A percentile compares a stretch with the other conserved stretches of the same genome.
Evolutionary conservation across 2,888 invertebrate species (phyloP).

Genomic region (Lumbricus terrestris): DNA sequence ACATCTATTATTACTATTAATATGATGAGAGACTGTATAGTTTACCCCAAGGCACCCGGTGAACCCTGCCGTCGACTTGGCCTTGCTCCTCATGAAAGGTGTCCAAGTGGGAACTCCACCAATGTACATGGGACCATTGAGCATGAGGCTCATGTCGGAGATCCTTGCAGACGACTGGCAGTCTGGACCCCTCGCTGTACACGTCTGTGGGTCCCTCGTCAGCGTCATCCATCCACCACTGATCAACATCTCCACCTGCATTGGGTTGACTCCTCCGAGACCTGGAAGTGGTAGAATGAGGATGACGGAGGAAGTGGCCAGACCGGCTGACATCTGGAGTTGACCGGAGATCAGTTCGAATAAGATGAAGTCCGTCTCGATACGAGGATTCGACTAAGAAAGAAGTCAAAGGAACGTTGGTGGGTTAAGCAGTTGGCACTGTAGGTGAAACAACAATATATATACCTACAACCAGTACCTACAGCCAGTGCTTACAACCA

Average conservation of each 20-base stretch:
- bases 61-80: slow-evolving; percentile 41
- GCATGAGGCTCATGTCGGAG: neutral
- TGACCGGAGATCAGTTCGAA: slow-evolving; percentile 20
- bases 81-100: slow-evolving; percentile 47
- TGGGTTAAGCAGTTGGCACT: neutral
- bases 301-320: neutral
- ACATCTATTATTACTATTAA: neutral
- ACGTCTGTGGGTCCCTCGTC: neutral
- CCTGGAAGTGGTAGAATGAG: neutral
- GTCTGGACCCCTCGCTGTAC: neutral
- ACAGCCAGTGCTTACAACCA: no score
- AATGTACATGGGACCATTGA: slow-evolving; percentile 32
- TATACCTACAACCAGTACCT: no score
- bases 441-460: no score
- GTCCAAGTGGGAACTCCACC: slow-evolving; percentile 45
- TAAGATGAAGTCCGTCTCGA: slow-evolving; percentile 15
- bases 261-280: neutral
- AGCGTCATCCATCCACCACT: neutral
- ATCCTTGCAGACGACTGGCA: neutral
- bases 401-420: neutral
- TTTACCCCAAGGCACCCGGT: slow-evolving; percentile 52
- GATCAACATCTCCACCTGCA: neutral
- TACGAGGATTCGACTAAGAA: neutral
- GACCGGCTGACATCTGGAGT: slow-evolving; percentile 15
- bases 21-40: neutral